Conservation (phyloP, 2,888 invertebrate genomes). For the Tiphia femorata region DNA sequence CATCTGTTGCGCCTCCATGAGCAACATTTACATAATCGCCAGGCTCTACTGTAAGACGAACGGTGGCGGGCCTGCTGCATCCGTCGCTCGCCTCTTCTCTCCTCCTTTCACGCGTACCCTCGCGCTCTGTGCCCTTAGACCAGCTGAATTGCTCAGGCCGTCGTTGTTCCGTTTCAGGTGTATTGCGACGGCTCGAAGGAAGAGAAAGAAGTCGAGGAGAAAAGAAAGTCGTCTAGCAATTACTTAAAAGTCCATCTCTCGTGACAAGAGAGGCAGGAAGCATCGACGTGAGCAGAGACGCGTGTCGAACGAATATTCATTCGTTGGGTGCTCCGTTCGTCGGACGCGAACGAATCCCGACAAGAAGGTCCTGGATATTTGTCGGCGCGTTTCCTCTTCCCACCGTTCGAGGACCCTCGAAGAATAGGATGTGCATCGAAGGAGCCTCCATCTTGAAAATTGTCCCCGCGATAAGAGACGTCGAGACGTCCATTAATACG, state of each 20-base stretch:
- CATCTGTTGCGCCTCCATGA: conserved; percentile 67
- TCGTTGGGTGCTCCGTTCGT: no score
- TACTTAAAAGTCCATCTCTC: conserved; percentile 42
- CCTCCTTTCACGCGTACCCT: conserved; percentile 28
- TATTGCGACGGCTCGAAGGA: no score
- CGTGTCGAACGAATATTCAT: conserved; percentile 5
- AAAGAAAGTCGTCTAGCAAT: conserved; percentile 35
- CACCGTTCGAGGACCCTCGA: conserved; percentile 16
- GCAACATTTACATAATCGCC: conserved; percentile 67
- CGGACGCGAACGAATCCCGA: conserved; percentile 23
- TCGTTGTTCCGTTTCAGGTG: conserved; percentile 31
- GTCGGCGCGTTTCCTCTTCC: no score
- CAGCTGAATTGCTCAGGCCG: no score
- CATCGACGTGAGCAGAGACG: background rate
- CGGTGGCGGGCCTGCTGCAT: conserved; percentile 31
- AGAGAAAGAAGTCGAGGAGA: conserved; percentile 14
- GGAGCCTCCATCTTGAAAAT: conserved; percentile 22
- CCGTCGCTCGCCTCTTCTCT: no score
- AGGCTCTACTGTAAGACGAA: conserved; percentile 37
- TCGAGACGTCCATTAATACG: conserved; percentile 36
- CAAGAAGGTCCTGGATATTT: no score
- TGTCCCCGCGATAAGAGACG: conserved; percentile 21
- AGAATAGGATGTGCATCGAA: conserved; percentile 14
- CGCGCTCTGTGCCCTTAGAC: no score
- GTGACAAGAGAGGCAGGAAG: background rate